phyloP scores from a whole-genome alignment of 2,888 invertebrate species.

The Lasioglossum figueresi region DNA sequence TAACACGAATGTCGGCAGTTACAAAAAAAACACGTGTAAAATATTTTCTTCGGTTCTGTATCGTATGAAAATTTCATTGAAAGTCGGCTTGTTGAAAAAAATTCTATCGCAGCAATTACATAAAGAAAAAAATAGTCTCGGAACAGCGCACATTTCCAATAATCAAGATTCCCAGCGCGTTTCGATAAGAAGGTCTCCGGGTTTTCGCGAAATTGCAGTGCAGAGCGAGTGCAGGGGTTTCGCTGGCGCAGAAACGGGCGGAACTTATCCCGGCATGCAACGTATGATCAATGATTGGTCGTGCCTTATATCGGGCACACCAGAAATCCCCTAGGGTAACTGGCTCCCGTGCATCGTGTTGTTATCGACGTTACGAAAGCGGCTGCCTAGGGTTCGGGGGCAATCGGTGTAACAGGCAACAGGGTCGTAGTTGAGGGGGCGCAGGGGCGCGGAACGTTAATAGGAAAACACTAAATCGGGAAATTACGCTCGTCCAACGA shows the following conservation, averaged over 20 bases:
- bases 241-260: neutral
- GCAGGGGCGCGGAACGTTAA: conserved; percentile 57
- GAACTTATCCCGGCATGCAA: neutral
- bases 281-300: conserved; percentile 32
- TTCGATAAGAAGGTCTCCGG: neutral
- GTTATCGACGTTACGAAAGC: conserved; percentile 49
- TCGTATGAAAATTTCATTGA: no score
- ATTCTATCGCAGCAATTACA: no score
- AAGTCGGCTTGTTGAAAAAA: no score
- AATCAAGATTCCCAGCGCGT: neutral
- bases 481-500: conserved; percentile 65
- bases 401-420: conserved; percentile 53
- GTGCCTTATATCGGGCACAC: conserved; percentile 40
- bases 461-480: conserved; percentile 73
- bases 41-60: no score
- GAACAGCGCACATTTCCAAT: neutral
- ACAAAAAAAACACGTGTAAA: no score
- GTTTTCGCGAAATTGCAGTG: neutral
- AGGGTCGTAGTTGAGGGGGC: conserved; percentile 32
- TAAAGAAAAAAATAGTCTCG: neutral
- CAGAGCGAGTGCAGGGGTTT: neutral
- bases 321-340: conserved; percentile 29
- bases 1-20: no score
- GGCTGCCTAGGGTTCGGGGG: conserved; percentile 21
- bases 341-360: conserved; percentile 45